Evolutionary conservation across 2,888 invertebrate species (phyloP), one percentile per base, ranked within the genome.

Genomic region (Euplagia quadripunctaria): DNA sequence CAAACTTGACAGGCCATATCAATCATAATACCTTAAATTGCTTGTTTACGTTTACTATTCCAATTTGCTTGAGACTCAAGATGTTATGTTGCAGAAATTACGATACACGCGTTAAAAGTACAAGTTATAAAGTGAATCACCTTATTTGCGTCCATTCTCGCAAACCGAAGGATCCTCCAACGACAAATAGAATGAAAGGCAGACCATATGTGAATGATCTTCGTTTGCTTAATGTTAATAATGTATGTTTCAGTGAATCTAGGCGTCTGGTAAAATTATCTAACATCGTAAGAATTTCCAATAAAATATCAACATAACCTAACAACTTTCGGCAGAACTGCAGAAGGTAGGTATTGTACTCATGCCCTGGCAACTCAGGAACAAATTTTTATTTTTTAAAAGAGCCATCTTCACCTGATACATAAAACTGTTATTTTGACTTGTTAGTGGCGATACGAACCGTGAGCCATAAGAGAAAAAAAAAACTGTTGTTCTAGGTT

Each of bases 131-230:
- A 55, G 20, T 17, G 42, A 66, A 73, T 77, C 49, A 98, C 98
- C 97, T 97, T 79, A 98, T 89, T 89, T 96, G 96, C 8, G 98
- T 96, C 94, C 98, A 98, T 93, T 98, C 97, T 84, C 96, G 96
- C 51, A 98, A 91, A 7, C 97, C 98, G 91, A 98, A 97, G 0
- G 98, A 98, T 70, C 98, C 98, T 63, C 97, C 98, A 72, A 98
- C 92, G 41, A 98, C 93, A 77, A 98, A 96, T 69, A 97, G 76
- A 42, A 98, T 86, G 90, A 98, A 98, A 8, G 98, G 98, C 55
- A 98, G 73, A 11, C 97, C 98, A 92, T 96, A 97, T 89, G 92
- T 97, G 68, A 91, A 86, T n/a, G 89, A 86, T 78, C 77, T 88
- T 20, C 75, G 85, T 84, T 89, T 89, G 68, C 81, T 83, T 20